Base-by-base conservation (phyloP, 1,140 invertebrate species). In the Lucilia cuprina region DNA sequence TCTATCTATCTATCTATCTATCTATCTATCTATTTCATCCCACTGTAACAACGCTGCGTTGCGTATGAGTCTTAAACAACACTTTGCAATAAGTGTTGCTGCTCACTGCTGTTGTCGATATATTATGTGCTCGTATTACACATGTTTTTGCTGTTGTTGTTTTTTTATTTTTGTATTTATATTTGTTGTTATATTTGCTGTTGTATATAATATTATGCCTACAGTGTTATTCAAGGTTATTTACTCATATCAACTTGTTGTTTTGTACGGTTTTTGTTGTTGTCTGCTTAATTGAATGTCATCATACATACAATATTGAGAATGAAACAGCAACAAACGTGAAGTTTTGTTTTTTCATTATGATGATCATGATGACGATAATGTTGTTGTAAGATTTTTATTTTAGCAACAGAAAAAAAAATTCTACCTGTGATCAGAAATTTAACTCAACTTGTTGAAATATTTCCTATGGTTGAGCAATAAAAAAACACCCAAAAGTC, bases 391-490 rank as follows among this genome's bases (percentile, higher is more conserved):
- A 70, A 19, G 65, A 10, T 19, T 70, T 70, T 21, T 19, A 21
- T 70, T 70, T 70, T 70, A 19, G 65, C 65, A 70, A 70, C 65
- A 70, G 25, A 30, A 30, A 30, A 30, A 30, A 30, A 30, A 30
- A 70, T 70, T 70, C 65, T 70, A 70, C n/a, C 65, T 70, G 65
- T 70, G 65, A 70, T 70, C 65, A 70, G 65, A 70, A 21, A 70
- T 4, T 70, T 7, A 70, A 70, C n/a, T 5, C 5, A 55, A 55
- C 50, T 13, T 55, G 41, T 41, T 7, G 7, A 41, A 41, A n/a
- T 60, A 60, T 10, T 70, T 70, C 65, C 65, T 70, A 60, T 60
- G 7, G 0, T 0, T 41, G 25, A 30, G 25, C 25, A 30, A 30
- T 10, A 55, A 55, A 41, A 41, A 41, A 41, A 10, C 41, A 41